These are phyloP conservation scores for Anodontia alba DNA, from an alignment of 2,888 invertebrate species.

Conservation along the genomic window DNA sequence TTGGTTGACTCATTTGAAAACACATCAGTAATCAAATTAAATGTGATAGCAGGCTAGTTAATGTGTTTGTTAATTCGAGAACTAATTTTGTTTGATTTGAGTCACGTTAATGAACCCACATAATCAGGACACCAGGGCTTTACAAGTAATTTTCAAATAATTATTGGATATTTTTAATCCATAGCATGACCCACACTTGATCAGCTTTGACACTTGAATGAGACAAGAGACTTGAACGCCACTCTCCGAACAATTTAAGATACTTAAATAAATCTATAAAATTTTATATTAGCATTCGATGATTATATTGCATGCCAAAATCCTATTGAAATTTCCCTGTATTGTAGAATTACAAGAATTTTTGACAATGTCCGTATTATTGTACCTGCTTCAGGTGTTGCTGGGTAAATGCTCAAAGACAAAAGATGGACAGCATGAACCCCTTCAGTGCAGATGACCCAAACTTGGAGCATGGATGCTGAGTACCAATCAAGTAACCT, in stretches of 20 bases:
- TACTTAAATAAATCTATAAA: conserved; percentile 12
- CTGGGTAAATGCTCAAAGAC: background rate
- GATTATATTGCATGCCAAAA: conserved; percentile 18
- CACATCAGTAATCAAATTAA: background rate
- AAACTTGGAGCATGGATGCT: background rate
- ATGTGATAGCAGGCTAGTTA: background rate
- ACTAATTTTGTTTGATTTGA: conserved; percentile 1
- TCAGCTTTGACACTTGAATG: conserved; percentile 12
- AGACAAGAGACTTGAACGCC: background rate
- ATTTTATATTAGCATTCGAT: conserved; percentile 4
- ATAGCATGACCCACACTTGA: background rate
- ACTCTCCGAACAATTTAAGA: conserved; percentile 3
- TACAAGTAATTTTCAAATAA: conserved; percentile 4
- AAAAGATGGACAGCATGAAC: background rate
- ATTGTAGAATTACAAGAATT: background rate
- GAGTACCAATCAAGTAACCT: background rate
- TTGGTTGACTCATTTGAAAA: background rate
- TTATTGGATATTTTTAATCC: conserved; percentile 14
- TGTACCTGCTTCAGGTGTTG: background rate
- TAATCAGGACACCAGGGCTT: background rate
- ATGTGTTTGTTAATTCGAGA: conserved; percentile 18
- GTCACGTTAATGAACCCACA: conserved; percentile 8
- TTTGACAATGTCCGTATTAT: background rate
- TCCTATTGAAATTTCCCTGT: background rate
- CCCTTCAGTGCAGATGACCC: background rate